These are phyloP conservation scores for Sebastes oblongus DNA, from an alignment of 2,797 vertebrate genomes.

Conservation along the genomic window DNA sequence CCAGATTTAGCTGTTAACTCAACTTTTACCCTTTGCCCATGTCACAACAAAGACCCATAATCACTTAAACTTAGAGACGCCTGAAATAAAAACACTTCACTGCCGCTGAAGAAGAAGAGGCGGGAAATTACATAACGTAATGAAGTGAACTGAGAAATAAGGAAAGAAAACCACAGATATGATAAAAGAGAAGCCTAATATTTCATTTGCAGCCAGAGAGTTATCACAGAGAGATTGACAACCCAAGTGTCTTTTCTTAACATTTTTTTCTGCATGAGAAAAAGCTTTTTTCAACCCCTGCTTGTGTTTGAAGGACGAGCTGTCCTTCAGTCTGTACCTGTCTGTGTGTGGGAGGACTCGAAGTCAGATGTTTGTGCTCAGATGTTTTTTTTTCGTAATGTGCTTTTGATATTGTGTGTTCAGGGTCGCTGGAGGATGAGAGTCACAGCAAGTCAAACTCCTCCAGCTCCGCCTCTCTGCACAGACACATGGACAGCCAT, in stretches of 20 bases:
- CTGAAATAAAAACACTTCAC: neutral
- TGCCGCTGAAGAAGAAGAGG: neutral
- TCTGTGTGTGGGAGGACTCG: constrained; percentile 22
- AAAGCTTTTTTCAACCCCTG: neutral
- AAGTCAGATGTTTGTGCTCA: neutral
- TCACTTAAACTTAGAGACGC: neutral
- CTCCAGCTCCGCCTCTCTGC: constrained; percentile 79
- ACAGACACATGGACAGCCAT: constrained; percentile 91
- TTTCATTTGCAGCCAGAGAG: neutral
- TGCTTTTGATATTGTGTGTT: constrained; percentile 47
- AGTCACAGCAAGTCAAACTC: constrained; percentile 85
- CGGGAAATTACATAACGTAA: neutral
- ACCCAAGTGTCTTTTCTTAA: neutral
- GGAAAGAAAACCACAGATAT: neutral
- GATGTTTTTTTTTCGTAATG: neutral
- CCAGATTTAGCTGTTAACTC: neutral
- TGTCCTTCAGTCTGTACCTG: constrained; percentile 17
- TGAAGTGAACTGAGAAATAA: neutral
- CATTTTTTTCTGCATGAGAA: neutral
- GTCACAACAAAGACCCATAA: neutral
- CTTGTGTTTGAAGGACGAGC: constrained; percentile 4
- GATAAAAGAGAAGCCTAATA: neutral
- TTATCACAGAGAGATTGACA: constrained; percentile 1
- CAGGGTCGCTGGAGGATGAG: constrained; percentile 89
- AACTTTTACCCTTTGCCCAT: neutral